Conservation (phyloP, 1,140 invertebrate genomes). For the Cydia splendana region DNA sequence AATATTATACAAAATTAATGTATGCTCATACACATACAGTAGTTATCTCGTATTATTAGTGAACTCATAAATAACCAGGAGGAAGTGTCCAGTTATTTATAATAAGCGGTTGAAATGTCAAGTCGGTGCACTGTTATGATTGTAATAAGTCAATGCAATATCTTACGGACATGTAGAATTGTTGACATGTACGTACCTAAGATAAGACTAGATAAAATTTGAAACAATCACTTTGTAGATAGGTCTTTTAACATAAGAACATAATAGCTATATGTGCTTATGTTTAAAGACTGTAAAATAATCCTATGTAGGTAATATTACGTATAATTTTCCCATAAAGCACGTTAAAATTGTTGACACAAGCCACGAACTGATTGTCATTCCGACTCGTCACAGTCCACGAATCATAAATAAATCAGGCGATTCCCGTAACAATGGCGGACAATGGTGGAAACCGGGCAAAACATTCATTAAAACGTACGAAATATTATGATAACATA, state of each 20-base stretch:
- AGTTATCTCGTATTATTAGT: background rate
- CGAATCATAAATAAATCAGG: constrained; percentile 26
- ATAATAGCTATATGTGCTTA: too few relatives aligned
- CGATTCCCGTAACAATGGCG: background rate
- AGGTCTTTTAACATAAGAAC: too few relatives aligned
- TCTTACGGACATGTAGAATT: background rate
- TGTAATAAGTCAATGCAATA: constrained; percentile 10
- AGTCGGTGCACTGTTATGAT: background rate
- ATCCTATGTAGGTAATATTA: background rate
- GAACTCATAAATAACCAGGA: constrained; percentile 12
- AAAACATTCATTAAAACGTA: background rate
- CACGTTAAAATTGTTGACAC: background rate
- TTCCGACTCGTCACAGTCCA: background rate
- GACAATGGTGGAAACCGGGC: background rate
- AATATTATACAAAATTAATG: background rate
- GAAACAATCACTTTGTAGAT: too few relatives aligned
- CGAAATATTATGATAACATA: background rate
- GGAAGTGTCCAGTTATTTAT: constrained; percentile 5
- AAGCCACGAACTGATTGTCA: background rate
- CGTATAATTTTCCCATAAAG: background rate
- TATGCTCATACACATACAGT: background rate
- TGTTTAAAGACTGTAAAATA: too few relatives aligned
- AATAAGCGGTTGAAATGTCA: constrained; percentile 8
- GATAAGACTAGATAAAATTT: too few relatives aligned
- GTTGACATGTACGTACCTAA: too few relatives aligned